Percentiles rank a stretch among this genome's conserved stretches.
These are phyloP conservation scores for Aphelinus certus DNA, from an alignment of 1,140 invertebrate species.

Conservation along the genomic window DNA sequence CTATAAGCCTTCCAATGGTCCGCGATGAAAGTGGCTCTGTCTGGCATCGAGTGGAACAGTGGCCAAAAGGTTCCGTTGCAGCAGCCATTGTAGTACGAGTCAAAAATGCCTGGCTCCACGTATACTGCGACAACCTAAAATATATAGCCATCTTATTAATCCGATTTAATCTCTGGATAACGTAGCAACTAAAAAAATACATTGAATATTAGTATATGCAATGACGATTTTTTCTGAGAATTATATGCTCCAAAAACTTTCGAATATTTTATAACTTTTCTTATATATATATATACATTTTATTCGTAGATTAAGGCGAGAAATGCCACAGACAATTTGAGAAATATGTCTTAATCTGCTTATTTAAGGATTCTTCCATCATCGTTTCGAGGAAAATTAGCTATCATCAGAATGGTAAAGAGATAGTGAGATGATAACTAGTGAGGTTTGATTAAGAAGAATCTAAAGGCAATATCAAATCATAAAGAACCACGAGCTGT, in stretches of 20 bases:
- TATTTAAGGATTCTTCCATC: background rate
- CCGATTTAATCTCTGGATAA: background rate
- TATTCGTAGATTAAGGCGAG: too few species aligned
- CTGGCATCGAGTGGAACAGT: slow-evolving; percentile 90
- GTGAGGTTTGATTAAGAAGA: too few species aligned
- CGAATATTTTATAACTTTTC: too few species aligned
- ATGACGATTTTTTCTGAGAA: too few species aligned
- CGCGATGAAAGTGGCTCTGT: slow-evolving; percentile 77
- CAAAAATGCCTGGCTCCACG: slow-evolving; percentile 78
- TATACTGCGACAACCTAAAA: slow-evolving; percentile 82
- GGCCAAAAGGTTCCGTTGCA: slow-evolving; percentile 94
- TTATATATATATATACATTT: too few species aligned
- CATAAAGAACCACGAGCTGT: too few species aligned
- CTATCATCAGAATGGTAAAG: background rate
- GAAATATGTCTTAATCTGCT: too few species aligned
- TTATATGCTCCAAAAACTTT: too few species aligned
- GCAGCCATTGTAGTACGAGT: slow-evolving; percentile 91
- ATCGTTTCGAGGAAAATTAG: slow-evolving; percentile 8
- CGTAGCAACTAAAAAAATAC: background rate
- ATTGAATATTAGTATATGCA: background rate
- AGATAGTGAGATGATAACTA: background rate
- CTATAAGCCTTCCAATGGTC: slow-evolving; percentile 87
- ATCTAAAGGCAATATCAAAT: too few species aligned
- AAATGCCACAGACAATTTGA: too few species aligned
- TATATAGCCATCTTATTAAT: slow-evolving; percentile 15